Conservation (phyloP, 2,797 vertebrate species). For the Bradypus variegatus region DNA sequence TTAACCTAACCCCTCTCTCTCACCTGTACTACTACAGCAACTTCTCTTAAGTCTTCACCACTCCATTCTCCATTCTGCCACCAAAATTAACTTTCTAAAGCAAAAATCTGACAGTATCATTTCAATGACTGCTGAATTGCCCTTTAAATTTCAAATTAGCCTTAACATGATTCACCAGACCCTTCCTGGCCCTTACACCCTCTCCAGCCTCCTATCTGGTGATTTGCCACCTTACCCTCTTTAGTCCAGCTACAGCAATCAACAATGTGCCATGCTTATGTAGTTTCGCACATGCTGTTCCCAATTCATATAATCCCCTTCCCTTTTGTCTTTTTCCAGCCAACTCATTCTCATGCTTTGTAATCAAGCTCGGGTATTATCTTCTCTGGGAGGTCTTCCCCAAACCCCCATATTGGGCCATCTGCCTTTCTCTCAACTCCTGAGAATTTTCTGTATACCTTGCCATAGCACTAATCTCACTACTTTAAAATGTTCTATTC, state of each 20-base stretch:
- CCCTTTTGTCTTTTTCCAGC: background rate
- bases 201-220: background rate
- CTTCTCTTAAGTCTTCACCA: background rate
- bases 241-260: background rate
- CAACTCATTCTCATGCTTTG: background rate
- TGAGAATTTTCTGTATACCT: background rate
- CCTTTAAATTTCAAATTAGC: background rate
- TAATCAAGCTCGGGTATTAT: background rate
- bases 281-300: background rate
- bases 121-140: background rate
- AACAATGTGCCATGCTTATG: background rate
- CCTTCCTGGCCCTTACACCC: background rate
- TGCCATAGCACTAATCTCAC: background rate
- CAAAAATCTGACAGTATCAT: background rate
- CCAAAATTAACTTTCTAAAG: slow-evolving; percentile 13
- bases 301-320: background rate
- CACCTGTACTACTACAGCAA: background rate
- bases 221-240: background rate
- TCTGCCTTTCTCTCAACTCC: background rate
- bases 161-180: background rate
- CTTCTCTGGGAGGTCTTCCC: background rate
- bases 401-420: background rate
- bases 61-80: background rate
- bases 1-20: background rate
- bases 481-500: background rate